Base-by-base conservation (phyloP, 2,113 vertebrate genomes). In the Psilopogon haemacephalus region DNA sequence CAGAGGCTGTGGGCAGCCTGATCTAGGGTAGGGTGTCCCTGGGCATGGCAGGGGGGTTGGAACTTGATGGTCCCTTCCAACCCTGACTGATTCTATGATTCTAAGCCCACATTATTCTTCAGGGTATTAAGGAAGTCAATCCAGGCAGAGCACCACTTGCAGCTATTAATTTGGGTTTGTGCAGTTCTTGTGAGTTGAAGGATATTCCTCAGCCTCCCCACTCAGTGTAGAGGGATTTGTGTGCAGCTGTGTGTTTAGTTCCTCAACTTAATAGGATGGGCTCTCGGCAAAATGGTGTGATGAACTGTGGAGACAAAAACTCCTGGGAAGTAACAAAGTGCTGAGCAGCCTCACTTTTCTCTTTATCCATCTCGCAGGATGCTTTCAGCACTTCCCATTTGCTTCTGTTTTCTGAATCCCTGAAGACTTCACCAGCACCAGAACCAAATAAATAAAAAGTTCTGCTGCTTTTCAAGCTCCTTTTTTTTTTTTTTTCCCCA, bases 341-440 rank as follows among this genome's bases (percentile, higher is more conserved):
- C 85, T 75, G 73, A 67, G 79, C 70, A 93, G 48, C 58, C 37
- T 89, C 37, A 2, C 12, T 78, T 56, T 84, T 54, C 42, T 86
- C 19, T 62, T 72, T 54, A 79, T 28, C 60, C 37, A 37, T 67
- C 70, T 76, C 64, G 10, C 17, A 77, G 58, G 59, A 89, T 59
- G 24, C 20, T 85, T 71, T 87, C 78, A 88, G 89, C 74, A 44
- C 63, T 91, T 84, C 73, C 81, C 65, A n/a, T 78, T 55, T 65
- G 32, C 67, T 84, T 81, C 55, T 91, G 54, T 75, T 24, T 58
- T 93, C 78, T 60, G 37, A 96, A 84, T 87, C 90, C 88, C 84
- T 37, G 24, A 67, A 87, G 89, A n/a, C 24, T 89, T 92, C 54
- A 82, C 68, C 85, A 87, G 64, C 68, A 55, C n/a, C 15, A 38